These are phyloP conservation scores for Bombus confusus DNA, from an alignment of 1,140 invertebrate genomes.

Conservation along the genomic window DNA sequence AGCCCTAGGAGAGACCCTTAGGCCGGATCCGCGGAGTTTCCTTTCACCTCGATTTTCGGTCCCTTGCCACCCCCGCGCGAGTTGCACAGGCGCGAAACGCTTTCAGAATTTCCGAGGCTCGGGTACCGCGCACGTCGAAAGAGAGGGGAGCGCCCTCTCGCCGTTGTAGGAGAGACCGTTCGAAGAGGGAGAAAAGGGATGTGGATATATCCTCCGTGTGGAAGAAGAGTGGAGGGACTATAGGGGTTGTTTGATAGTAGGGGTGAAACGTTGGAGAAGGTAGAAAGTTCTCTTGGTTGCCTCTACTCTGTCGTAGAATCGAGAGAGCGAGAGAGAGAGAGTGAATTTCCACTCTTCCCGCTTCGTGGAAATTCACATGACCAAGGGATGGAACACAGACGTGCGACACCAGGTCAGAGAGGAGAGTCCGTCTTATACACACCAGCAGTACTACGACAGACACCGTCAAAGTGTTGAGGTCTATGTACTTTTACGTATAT, in stretches of 20 bases:
- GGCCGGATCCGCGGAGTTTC: slow-evolving; percentile 74
- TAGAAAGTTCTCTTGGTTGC: slow-evolving; percentile 24
- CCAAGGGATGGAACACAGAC: slow-evolving; percentile 24
- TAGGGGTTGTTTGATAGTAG: slow-evolving; percentile 27
- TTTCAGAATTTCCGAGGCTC: slow-evolving; percentile 69
- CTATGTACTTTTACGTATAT: slow-evolving; percentile 34
- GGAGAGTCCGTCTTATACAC: slow-evolving; percentile 8
- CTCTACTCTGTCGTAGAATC: neutral
- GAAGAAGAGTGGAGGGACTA: slow-evolving; percentile 22
- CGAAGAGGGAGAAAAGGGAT: slow-evolving; percentile 55
- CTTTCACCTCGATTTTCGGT: slow-evolving; percentile 73
- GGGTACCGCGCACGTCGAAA: slow-evolving; percentile 56
- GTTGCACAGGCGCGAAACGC: slow-evolving; percentile 74
- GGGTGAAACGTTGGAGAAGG: slow-evolving; percentile 15
- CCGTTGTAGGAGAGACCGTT: neutral
- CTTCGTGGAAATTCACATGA: neutral
- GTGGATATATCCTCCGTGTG: slow-evolving; percentile 9
- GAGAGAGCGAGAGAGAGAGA: neutral
- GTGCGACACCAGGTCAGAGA: slow-evolving; percentile 15
- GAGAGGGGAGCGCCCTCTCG: slow-evolving; percentile 40
- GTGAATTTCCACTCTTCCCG: neutral
- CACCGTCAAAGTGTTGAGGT: neutral
- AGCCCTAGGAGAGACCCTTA: slow-evolving; percentile 76
- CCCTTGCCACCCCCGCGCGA: slow-evolving; percentile 66
- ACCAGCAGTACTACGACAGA: slow-evolving; percentile 1